A percentile compares a stretch with the other conserved stretches of the same genome.
Evolutionary conservation across 2,888 invertebrate species (phyloP).

Genomic region (Brachyopa scutellaris): DNA sequence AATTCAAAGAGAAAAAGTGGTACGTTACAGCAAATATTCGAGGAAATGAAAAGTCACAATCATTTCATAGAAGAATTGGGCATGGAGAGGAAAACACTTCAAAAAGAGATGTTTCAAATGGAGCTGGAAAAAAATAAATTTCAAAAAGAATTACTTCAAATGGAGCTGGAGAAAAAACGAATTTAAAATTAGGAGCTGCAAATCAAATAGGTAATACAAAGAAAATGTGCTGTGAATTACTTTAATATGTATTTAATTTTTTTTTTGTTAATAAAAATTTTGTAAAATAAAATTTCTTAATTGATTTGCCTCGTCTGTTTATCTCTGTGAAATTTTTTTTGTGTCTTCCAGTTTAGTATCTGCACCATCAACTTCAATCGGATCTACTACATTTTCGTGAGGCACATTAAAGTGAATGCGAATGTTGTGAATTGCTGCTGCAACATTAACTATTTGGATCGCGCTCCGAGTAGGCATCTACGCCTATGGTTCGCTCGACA

Average conservation of each 20-base stretch:
- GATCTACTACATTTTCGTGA: background rate
- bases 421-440: background rate
- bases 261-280: too few species aligned
- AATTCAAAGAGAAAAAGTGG: background rate
- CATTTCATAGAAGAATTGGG: background rate
- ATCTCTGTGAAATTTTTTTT: background rate
- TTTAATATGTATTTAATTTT: background rate
- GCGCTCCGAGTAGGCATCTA: background rate
- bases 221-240: background rate
- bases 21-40: background rate
- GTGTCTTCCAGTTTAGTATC: background rate
- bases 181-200: too few species aligned
- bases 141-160: too few species aligned
- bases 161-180: too few species aligned
- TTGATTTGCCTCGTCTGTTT: background rate
- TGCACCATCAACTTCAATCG: background rate
- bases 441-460: background rate
- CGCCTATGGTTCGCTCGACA: background rate
- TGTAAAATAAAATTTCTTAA: background rate
- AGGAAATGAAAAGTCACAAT: too few species aligned
- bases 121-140: too few species aligned
- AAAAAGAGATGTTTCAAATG: background rate
- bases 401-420: background rate
- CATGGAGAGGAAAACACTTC: background rate
- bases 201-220: background rate